A percentile compares a stretch with the other conserved stretches of the same genome.
Evolutionary conservation across 2,888 invertebrate genomes (phyloP).

Genomic region (Tortricodes alternella): DNA sequence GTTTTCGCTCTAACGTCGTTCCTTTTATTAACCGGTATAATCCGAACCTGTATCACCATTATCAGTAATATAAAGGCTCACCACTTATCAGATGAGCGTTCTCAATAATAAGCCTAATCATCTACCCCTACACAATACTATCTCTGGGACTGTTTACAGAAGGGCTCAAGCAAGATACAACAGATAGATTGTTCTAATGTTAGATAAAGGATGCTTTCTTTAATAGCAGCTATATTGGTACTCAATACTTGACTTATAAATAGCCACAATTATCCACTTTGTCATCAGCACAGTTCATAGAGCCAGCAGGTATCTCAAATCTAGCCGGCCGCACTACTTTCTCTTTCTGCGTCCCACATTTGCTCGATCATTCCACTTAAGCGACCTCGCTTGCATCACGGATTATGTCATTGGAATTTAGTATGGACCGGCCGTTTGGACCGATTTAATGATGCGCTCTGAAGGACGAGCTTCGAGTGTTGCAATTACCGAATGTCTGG

Average conservation of each 20-base stretch:
- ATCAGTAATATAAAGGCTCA: no score
- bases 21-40: no score
- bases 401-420: constrained; percentile 70
- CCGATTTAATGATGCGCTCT: constrained; percentile 48
- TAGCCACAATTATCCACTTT: not conserved
- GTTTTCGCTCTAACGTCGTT: no score
- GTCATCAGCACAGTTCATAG: constrained; percentile 1
- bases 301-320: constrained; percentile 14
- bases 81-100: no score
- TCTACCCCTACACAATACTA: no score
- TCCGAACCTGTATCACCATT: no score
- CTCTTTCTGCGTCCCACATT: constrained; percentile 69
- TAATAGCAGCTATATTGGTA: no score
- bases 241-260: not conserved
- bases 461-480: constrained; percentile 58
- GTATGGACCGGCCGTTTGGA: constrained; percentile 44
- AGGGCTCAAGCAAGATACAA: no score
- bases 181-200: no score
- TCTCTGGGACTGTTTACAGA: no score
- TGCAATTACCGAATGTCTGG: constrained; percentile 23
- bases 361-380: constrained; percentile 47
- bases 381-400: constrained; percentile 61
- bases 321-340: constrained; percentile 60
- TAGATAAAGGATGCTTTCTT: no score
- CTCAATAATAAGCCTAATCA: no score